Evolutionary conservation across 2,797 vertebrate genomes (phyloP).

Genomic region (Spinibarbus caldwelli): DNA sequence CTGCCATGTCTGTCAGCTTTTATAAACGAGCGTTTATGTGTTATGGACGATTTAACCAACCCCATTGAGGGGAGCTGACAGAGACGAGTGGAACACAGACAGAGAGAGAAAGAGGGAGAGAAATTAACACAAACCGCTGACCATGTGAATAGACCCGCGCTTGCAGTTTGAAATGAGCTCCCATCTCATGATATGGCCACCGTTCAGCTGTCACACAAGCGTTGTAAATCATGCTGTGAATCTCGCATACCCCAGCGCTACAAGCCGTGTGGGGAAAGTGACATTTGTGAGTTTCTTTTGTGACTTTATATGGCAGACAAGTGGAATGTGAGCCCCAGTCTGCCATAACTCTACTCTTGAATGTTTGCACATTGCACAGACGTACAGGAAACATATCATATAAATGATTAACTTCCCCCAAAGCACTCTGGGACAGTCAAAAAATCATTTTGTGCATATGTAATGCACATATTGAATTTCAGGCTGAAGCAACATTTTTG

Average conservation of each 20-base stretch:
- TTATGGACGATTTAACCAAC: slow-evolving; percentile 84
- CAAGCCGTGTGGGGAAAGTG: slow-evolving; percentile 13
- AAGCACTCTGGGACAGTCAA: slow-evolving; percentile 9
- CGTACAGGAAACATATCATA: slow-evolving; percentile 30
- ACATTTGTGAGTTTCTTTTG: slow-evolving; percentile 44
- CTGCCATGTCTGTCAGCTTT: slow-evolving; percentile 82
- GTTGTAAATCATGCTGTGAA: slow-evolving; percentile 33
- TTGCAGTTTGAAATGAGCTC: slow-evolving; percentile 43
- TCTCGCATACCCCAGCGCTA: slow-evolving; percentile 6
- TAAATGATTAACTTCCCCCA: slow-evolving; percentile 26
- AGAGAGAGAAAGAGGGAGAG: slow-evolving; percentile 27
- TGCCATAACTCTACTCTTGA: slow-evolving; percentile 17
- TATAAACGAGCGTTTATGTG: slow-evolving; percentile 84
- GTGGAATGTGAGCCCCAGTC: slow-evolving; percentile 21
- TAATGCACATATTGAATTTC: slow-evolving; percentile 26
- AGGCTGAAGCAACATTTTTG: neutral
- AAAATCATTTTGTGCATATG: slow-evolving; percentile 32
- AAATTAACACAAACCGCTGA: slow-evolving; percentile 43
- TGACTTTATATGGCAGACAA: slow-evolving; percentile 30
- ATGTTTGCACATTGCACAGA: slow-evolving; percentile 34
- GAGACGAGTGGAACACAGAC: slow-evolving; percentile 65
- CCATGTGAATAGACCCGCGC: slow-evolving; percentile 33
- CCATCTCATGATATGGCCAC: slow-evolving; percentile 29
- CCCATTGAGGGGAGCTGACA: slow-evolving; percentile 77
- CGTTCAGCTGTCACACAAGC: slow-evolving; percentile 26